Evolutionary conservation across 92 coral and sea anemone genomes (phyloP), one percentile per base, ranked within the genome.

Genomic region (Bergia sp.): DNA sequence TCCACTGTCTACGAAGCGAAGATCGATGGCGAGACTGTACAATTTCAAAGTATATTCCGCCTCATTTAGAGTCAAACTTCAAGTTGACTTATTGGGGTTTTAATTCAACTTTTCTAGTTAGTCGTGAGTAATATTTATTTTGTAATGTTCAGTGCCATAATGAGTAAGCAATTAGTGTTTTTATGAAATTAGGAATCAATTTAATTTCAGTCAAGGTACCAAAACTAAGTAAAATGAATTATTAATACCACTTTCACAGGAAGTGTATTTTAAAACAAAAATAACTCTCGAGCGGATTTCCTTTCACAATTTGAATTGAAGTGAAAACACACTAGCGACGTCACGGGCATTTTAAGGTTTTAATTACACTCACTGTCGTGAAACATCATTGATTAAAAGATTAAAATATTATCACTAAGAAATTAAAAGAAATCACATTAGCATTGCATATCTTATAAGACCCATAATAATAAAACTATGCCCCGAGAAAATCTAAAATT

Each of bases 141-240:
- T 93, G 77, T 88, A 73, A 91, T 89, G 89, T 81, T 80, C 92
- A 91, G 92, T 86, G 86, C 41, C 40, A 77, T 95, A 95, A 95
- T 95, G 93, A 95, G 92, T 69, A 90, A 86, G 89, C 93, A 93
- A 93, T 94, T 93, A 95, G 91, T 89, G 93, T 89, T 94, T 92
- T 93, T 89, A 91, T 94, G 96, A 93, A 95, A 95, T 95, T 95
- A 95, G 93, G 94, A 95, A 95, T 91, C 98, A 92, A 95, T 95
- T 92, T 93, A 82, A 89, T 80, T 91, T 92, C 92, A 94, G 91
- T 95, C 90, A 91, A 95, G 92, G 92, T 93, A 94, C 93, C 92
- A 90, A 79, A 92, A 86, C 79, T 73, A 80, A 79, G 67, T 73
- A 85, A 90, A 77, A 90, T 95, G 88, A 91, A 91, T 93, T 89